Base-by-base conservation (phyloP, 2,797 vertebrate genomes). In the Helarctos malayanus region DNA sequence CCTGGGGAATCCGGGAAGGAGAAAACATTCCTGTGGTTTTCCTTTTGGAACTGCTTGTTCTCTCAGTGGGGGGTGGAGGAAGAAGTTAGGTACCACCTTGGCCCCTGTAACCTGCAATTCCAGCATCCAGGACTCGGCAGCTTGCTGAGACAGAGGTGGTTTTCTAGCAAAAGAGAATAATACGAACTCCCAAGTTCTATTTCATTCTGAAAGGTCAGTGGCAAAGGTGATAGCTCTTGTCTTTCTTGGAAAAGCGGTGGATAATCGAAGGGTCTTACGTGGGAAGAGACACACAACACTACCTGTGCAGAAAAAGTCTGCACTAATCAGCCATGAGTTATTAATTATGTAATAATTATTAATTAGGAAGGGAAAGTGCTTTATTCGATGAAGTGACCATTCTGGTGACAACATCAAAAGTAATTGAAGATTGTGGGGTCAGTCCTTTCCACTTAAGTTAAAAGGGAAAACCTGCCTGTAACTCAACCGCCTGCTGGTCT, bases 1-100 rank as follows among this genome's bases (percentile, higher is more conserved):
- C 56, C 52, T 63, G 7, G 80, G 83, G 71, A 96, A 91, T 95
- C 52, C 65, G 95, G 49, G 59, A 68, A 75, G 47, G n/a, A 83
- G 86, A 80, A 89, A 85, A 91, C 18, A 47, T 32, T 79, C 78
- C 12, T 23, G 52, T 0, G 18, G 5, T 89, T 65, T 97, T 68
- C n/a, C 56, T 90, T 71, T 84, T 49, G 63, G 88, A 97, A 95
- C 52, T 71, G 59, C 49, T 79, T 91, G 19, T 63, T 16, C 56
- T 92, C 86, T 97, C 35, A 78, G 4, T 4, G 79, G 35, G 18
- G 21, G 21, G 73, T 16, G 25, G 56, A 97, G 79, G 57, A 80
- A 90, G 59, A 25, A 35, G 56, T 9, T 85, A 63, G 80, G 63
- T 5, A 6, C 12, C 0, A 16, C 11, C 35, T 47, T 47, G 81